phyloP scores from a whole-genome alignment of 2,113 vertebrate species.

The Phyllostomus hastatus region DNA sequence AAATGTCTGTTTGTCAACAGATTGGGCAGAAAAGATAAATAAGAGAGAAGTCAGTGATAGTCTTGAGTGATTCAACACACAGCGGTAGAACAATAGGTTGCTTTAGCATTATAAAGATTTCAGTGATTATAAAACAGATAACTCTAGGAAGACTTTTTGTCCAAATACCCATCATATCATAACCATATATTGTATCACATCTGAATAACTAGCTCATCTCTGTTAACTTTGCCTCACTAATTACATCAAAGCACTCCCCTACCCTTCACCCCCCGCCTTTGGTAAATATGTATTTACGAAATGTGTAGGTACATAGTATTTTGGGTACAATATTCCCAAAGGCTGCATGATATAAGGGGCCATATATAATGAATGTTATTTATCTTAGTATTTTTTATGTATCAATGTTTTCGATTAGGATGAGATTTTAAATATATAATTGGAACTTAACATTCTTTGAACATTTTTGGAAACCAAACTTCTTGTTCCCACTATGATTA shows the following conservation, averaged over 20 bases:
- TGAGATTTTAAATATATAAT: slow-evolving; percentile 24
- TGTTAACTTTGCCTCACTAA: neutral
- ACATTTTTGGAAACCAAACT: neutral
- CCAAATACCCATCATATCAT: neutral
- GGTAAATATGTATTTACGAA: neutral
- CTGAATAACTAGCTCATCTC: neutral
- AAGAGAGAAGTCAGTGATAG: slow-evolving; percentile 35
- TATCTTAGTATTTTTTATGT: neutral
- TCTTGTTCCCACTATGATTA: neutral
- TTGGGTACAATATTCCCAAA: neutral
- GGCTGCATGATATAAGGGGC: neutral
- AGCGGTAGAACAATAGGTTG: neutral
- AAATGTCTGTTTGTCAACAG: slow-evolving; percentile 37
- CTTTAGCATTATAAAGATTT: neutral
- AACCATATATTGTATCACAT: neutral
- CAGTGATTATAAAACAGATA: neutral
- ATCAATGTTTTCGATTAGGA: neutral
- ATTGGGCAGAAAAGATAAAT: slow-evolving; percentile 41
- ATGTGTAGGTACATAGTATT: neutral
- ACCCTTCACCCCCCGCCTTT: neutral
- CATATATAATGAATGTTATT: neutral
- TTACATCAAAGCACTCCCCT: neutral
- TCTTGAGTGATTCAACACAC: slow-evolving; percentile 1
- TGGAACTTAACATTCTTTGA: neutral
- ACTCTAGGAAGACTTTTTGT: neutral